Conservation (phyloP, 2,113 vertebrate species). For the Leptobrachium ailaonicum region DNA sequence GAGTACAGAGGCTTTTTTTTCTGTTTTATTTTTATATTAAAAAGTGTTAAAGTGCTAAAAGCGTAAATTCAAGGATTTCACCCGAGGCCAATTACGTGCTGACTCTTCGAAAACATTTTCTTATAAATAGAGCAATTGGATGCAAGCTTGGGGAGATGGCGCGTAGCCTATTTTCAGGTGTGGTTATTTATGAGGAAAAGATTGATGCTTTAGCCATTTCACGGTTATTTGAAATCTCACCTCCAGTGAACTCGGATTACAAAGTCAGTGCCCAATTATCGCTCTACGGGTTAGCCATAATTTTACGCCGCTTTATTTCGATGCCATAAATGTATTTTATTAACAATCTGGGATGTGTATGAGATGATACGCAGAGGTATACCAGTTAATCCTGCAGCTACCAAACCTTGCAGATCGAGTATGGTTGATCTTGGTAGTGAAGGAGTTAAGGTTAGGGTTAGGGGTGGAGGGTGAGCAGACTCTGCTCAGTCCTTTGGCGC, state of each 20-base stretch:
- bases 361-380: no score
- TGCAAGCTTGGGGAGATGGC: background rate
- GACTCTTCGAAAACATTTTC: conserved; percentile 6
- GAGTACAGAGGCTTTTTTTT: conserved; percentile 15
- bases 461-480: no score
- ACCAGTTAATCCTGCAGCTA: no score
- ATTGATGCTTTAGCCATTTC: background rate
- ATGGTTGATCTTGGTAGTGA: no score
- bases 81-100: conserved; percentile 17
- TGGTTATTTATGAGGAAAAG: background rate
- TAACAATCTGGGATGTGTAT: no score
- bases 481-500: no score
- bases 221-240: background rate
- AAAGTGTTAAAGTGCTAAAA: conserved; percentile 11
- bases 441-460: no score
- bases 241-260: conserved; percentile 4
- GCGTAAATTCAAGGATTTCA: background rate
- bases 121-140: conserved; percentile 12
- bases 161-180: conserved; percentile 23
- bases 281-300: background rate
- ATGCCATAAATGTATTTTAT: no score
- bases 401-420: no score
- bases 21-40: no score
- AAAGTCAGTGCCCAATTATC: conserved; percentile 25
- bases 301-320: no score